Evolutionary conservation across 1,140 invertebrate genomes (phyloP).

Genomic region (Drosophila rhopaloa): DNA sequence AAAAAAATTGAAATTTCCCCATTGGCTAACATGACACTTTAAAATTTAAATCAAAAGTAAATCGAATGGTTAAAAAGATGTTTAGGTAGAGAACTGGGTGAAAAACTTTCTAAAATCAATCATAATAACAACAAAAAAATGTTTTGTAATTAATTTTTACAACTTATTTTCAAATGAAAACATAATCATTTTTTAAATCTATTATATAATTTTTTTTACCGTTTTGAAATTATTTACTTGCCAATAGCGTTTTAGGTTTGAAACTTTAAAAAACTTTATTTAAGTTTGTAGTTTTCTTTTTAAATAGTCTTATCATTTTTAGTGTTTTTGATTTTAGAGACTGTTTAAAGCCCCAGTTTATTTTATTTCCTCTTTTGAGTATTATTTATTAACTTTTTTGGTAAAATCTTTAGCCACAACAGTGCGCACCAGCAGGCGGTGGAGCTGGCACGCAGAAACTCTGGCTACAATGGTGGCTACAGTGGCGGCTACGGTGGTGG

Average conservation of each 20-base stretch:
- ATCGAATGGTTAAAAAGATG: not conserved
- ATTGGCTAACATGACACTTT: constrained; percentile 63
- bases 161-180: too few species aligned
- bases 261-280: not conserved
- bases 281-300: not conserved
- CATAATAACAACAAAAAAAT: not conserved
- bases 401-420: constrained; percentile 55
- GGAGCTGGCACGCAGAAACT: constrained; percentile 61
- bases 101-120: constrained; percentile 4
- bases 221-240: too few species aligned
- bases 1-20: constrained; percentile 59
- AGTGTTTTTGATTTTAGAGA: not conserved
- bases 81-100: not conserved
- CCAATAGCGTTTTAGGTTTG: too few species aligned
- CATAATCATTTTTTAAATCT: too few species aligned
- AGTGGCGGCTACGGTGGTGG: constrained; percentile 10
- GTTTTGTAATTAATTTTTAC: not conserved
- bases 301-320: not conserved
- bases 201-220: too few species aligned
- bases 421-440: constrained; percentile 68
- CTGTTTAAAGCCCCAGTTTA: not conserved
- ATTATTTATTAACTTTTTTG: not conserved
- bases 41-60: constrained; percentile 22
- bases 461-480: constrained; percentile 22
- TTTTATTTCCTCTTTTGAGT: too few species aligned